A percentile compares a stretch with the other conserved stretches of the same genome.
Evolutionary conservation across 2,797 vertebrate genomes (phyloP).

Genomic region (Tapera naevia): DNA sequence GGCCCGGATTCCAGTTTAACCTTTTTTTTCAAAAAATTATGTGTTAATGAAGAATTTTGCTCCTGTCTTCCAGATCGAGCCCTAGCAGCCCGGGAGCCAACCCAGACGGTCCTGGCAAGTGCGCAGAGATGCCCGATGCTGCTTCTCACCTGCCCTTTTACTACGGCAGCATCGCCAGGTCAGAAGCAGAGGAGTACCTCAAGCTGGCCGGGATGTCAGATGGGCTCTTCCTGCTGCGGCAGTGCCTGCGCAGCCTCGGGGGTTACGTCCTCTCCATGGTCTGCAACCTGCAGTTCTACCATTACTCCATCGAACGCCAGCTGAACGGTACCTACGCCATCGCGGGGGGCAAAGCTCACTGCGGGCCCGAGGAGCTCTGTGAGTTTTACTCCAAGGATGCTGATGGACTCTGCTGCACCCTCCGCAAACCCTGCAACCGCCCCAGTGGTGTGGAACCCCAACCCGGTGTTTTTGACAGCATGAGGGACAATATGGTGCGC

Average conservation of each 20-base stretch:
- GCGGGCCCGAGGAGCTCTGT: conserved; percentile 92
- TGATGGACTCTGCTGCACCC: conserved; percentile 87
- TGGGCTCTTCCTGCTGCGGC: conserved; percentile 91
- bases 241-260: conserved; percentile 92
- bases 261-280: conserved; percentile 95
- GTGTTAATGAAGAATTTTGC: neutral
- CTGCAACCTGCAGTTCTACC: conserved; percentile 86
- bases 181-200: conserved; percentile 90
- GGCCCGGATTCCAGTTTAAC: neutral
- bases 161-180: conserved; percentile 92
- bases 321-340: conserved; percentile 93
- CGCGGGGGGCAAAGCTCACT: conserved; percentile 88
- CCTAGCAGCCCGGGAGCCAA: accelerated
- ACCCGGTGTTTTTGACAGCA: conserved; percentile 86
- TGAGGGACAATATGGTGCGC: conserved; percentile 92
- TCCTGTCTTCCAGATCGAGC: neutral
- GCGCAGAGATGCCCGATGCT: conserved; percentile 83
- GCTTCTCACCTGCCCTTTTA: conserved; percentile 92
- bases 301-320: conserved; percentile 93
- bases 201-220: conserved; percentile 93
- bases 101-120: accelerated
- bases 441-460: conserved; percentile 77
- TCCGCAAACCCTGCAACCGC: conserved; percentile 91
- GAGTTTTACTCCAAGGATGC: conserved; percentile 93
- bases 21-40: accelerated